Evolutionary conservation across 2,888 invertebrate genomes (phyloP).

Genomic region (Phyllotreta striolata): DNA sequence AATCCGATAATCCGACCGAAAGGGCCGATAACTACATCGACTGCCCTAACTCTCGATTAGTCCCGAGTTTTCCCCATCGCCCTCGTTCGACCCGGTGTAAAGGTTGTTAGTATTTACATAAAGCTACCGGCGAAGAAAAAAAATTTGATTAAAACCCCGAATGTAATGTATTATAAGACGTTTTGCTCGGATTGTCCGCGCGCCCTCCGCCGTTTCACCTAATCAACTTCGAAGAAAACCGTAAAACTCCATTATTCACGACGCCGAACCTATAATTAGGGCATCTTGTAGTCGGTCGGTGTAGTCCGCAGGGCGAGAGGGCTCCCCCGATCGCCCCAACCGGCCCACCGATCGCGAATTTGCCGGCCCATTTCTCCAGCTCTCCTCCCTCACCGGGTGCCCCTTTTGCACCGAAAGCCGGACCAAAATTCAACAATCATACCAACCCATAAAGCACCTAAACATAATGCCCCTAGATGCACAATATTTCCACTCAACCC

Average conservation of each 20-base stretch:
- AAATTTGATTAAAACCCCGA: too few relatives aligned
- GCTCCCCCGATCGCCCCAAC: background rate
- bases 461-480: too few relatives aligned
- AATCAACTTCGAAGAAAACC: conserved; percentile 9
- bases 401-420: background rate
- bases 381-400: background rate
- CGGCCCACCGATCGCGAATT: conserved; percentile 47
- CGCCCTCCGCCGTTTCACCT: conserved; percentile 6
- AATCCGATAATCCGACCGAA: conserved; percentile 39
- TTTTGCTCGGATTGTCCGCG: background rate
- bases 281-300: conserved; percentile 20
- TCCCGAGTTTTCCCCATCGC: background rate
- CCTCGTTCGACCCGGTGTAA: too few relatives aligned
- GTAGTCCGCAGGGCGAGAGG: conserved; percentile 10
- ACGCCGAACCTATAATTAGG: conserved; percentile 21
- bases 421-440: background rate
- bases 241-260: conserved; percentile 17
- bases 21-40: conserved; percentile 41
- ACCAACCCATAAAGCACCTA: too few relatives aligned
- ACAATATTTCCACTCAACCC: too few relatives aligned
- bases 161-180: background rate
- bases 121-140: too few relatives aligned
- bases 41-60: conserved; percentile 29
- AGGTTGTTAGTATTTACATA: too few relatives aligned
- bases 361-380: conserved; percentile 55